These are phyloP conservation scores for Pollenia amentaria DNA, from an alignment of 2,888 invertebrate species.

Conservation along the genomic window DNA sequence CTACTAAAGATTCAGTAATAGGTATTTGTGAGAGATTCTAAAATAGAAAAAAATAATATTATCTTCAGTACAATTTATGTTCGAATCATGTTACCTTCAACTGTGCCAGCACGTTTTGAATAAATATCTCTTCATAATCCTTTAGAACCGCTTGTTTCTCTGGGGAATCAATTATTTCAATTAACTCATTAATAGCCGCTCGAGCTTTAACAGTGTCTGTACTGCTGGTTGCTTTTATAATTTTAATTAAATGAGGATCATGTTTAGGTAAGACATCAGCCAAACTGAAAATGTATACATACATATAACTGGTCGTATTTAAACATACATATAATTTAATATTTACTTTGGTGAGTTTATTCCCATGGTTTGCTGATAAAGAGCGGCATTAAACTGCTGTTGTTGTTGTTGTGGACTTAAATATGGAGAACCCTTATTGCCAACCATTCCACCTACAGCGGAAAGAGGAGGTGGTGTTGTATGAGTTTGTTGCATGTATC, in stretches of 20 bases:
- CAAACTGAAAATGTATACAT: constrained; percentile 77
- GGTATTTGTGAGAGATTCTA: constrained; percentile 85
- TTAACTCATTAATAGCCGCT: constrained; percentile 84
- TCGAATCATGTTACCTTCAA: constrained; percentile 79
- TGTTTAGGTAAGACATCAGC: constrained; percentile 83
- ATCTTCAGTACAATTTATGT: neutral
- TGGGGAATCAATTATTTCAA: constrained; percentile 83
- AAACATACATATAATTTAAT: neutral
- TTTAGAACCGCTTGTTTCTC: constrained; percentile 84
- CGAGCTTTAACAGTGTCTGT: constrained; percentile 87
- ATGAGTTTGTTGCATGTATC: constrained; percentile 79
- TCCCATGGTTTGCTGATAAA: constrained; percentile 70
- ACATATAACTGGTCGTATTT: neutral
- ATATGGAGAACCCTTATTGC: constrained; percentile 79
- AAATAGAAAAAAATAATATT: constrained; percentile 42
- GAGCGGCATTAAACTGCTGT: constrained; percentile 69
- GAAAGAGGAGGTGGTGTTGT: constrained; percentile 79
- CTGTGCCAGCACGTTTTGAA: constrained; percentile 84
- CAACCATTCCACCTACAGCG: constrained; percentile 72
- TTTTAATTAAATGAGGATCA: constrained; percentile 84
- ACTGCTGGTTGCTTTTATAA: constrained; percentile 87
- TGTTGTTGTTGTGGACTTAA: constrained; percentile 79
- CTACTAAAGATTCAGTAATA: constrained; percentile 87
- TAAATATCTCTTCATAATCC: constrained; percentile 84
- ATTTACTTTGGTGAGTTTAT: constrained; percentile 80